Base-by-base conservation (phyloP, 2,888 invertebrate genomes). In the Drosophila cracens region DNA sequence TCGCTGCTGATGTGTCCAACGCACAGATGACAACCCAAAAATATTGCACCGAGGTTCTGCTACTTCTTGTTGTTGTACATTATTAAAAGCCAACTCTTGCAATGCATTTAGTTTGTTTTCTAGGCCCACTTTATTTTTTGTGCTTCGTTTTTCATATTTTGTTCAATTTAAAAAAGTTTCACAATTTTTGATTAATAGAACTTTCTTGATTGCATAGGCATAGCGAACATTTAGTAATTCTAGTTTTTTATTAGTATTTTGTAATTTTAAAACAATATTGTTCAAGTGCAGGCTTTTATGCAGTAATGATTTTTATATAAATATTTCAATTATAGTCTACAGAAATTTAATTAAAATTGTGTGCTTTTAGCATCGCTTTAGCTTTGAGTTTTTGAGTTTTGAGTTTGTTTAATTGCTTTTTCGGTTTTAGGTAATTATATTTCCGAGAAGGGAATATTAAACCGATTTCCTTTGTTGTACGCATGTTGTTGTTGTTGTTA, bases 11-110 rank as follows among this genome's bases (percentile, higher is more conserved):
- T 75, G 67, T 83, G 71, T 56, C 53, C 89, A 52, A 52, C 76
- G 60, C 76, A 70, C 75, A 91, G 90, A 83, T 91, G 90, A 91
- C 85, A 80, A 87, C 69, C 77, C 69, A 75, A 85, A 70, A 63
- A 58, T 69, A 66, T 71, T 74, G 79, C 82, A 77, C 79, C 78
- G 83, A 90, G 90, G 91, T 91, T 84, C 82, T 68, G 27, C 57
- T 46, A 34, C 36, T 21, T 70, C 36, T 83, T 87, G 82, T 87
- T 76, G 87, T 85, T 87, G 52, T 85, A 71, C n/a, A 27, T 8
- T 29, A 61, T 66, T 43, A 51, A 6, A 7, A 29, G 21, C n/a
- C 40, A 27, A 46, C 36, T 52, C 31, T 48, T 51, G 34, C 49
- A 40, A 40, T n/a, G 27, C 36, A n/a, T 40, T 48, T 66, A 38